Base-by-base conservation (phyloP, 2,888 invertebrate species). In the Drosophila infuscata region DNA sequence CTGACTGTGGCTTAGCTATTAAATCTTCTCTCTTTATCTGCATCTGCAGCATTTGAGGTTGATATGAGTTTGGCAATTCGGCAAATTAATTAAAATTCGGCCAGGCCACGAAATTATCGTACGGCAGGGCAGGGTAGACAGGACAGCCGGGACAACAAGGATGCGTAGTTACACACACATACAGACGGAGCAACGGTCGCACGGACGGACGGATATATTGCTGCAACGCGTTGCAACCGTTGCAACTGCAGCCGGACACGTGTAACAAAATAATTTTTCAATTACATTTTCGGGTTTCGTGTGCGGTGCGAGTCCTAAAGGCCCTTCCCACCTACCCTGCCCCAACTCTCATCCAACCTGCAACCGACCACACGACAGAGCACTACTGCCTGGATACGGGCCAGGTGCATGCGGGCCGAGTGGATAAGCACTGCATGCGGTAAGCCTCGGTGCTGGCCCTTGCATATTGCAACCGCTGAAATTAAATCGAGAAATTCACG, bases 211-310 rank as follows among this genome's bases (percentile, higher is more conserved):
- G 20, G 8, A 46, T 25, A 15, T 8, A 15, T 46, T 25, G 70
- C n/a, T 67, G 67, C 70, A 67, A 69, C 11, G 20, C 15, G 32
- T 29, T 25, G 64, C 30, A 36, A 38, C 20, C 36, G 56, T 33
- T 67, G 67, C 54, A 66, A 66, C 11, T 49, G 52, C 72, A 66
- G 33, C 59, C 67, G 81, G 74, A 84, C 88, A 86, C 76, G 76
- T 89, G 90, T 72, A 85, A 88, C 89, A 85, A 88, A 85, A 85
- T 85, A 89, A 88, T 88, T 85, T 89, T 85, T 85, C 84, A 89
- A 85, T 85, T 89, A 89, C 90, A 88, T 85, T 89, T 85, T 85
- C 75, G 83, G 89, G 88, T 85, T 88, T 66, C 73, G 59, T 71
- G 63, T 76, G 74, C 69, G 75, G 74, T 67, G 57, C 51, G 30